Percentiles rank a stretch among this genome's conserved stretches.
phyloP scores from a whole-genome alignment of 2,888 invertebrate species.

The Colostygia pectinataria region DNA sequence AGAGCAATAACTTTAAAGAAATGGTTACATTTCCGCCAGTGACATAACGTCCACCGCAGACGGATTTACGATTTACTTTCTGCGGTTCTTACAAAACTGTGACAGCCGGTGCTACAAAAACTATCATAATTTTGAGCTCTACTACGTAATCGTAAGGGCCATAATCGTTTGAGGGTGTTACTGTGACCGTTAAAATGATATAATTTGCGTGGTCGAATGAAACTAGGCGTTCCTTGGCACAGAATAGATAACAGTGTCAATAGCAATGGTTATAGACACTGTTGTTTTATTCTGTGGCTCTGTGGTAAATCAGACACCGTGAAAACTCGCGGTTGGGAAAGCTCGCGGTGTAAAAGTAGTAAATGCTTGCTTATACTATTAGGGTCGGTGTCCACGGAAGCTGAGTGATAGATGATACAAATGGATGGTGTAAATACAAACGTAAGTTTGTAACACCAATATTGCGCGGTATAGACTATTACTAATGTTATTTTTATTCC shows the following conservation, averaged over 20 bases:
- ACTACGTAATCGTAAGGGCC: conserved; percentile 25
- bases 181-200: conserved; percentile 53
- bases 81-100: conserved; percentile 57
- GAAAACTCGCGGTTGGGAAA: conserved; percentile 11
- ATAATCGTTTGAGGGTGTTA: conserved; percentile 29
- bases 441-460: no score
- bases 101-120: conserved; percentile 31
- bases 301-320: conserved; percentile 15
- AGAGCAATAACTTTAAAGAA: conserved; percentile 26
- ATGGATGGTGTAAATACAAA: no score
- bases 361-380: no score
- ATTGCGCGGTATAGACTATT: no score
- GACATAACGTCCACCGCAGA: conserved; percentile 54
- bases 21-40: conserved; percentile 47
- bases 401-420: no score
- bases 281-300: conserved; percentile 8
- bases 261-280: no score
- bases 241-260: no score
- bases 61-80: conserved; percentile 63
- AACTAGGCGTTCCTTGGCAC: conserved; percentile 34
- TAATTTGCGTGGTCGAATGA: conserved; percentile 64
- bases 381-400: no score
- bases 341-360: conserved; percentile 16
- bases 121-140: conserved; percentile 25
- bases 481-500: no score